Percentiles rank a stretch among this genome's conserved stretches.
phyloP scores from a whole-genome alignment of 2,888 invertebrate genomes.

The Rhogogaster chlorosoma region DNA sequence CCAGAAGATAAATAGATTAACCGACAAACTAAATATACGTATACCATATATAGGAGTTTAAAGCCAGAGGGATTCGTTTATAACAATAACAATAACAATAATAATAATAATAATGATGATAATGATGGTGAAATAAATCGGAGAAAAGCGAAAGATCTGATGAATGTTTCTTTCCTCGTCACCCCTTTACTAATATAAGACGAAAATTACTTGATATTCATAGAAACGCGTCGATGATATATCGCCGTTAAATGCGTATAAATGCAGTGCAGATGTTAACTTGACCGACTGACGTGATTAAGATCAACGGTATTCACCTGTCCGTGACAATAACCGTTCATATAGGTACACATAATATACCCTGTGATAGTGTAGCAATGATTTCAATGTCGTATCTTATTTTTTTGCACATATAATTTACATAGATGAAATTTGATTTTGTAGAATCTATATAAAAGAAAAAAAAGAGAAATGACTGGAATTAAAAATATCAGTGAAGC shows the following conservation, averaged over 20 bases:
- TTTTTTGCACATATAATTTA: neutral
- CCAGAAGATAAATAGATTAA: neutral
- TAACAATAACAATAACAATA: neutral
- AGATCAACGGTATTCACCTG: constrained; percentile 18
- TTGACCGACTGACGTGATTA: neutral
- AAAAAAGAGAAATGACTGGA: neutral
- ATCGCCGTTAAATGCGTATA: neutral
- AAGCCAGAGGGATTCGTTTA: neutral
- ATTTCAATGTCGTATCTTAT: neutral
- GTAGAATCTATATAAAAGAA: neutral
- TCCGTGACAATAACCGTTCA: constrained; percentile 37
- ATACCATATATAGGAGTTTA: neutral
- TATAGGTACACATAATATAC: neutral
- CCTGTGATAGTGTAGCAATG: neutral
- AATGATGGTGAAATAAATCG: neutral
- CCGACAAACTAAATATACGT: neutral
- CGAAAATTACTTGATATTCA: neutral
- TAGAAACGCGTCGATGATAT: neutral
- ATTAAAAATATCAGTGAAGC: neutral
- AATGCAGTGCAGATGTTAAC: neutral
- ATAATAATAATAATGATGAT: neutral
- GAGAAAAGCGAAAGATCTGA: neutral
- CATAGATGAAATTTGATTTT: neutral
- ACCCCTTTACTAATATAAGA: neutral
- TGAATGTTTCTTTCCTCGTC: neutral